A percentile compares a stretch with the other conserved stretches of the same genome.
Evolutionary conservation across 1,140 invertebrate species (phyloP).

Genomic region (Cheumatopsyche charites): DNA sequence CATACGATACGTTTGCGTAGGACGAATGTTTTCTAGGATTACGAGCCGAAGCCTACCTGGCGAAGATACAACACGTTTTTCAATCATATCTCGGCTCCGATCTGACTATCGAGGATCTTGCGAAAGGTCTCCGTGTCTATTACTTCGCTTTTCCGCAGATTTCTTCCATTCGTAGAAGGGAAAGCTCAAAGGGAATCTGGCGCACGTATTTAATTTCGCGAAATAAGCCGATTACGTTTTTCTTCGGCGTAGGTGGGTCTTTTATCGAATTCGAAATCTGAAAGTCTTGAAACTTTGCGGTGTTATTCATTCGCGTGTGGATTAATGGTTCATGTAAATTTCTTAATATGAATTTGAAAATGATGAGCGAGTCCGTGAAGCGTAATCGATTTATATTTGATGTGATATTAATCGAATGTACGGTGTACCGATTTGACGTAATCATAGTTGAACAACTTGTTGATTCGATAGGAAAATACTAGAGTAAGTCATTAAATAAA

Average conservation of each 20-base stretch:
- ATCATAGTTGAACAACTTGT: too few species aligned
- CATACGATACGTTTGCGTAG: not conserved
- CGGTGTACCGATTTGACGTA: too few species aligned
- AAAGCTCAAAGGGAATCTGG: not conserved
- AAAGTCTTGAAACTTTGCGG: too few species aligned
- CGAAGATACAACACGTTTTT: conserved; percentile 17
- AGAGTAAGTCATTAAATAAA: too few species aligned
- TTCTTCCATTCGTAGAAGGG: not conserved
- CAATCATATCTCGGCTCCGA: conserved; percentile 3
- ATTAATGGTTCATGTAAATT: too few species aligned
- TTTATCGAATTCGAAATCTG: too few species aligned
- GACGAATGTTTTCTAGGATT: conserved; percentile 19
- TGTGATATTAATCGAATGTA: too few species aligned
- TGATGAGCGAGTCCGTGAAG: too few species aligned
- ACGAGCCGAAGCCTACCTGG: not conserved
- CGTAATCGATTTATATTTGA: too few species aligned
- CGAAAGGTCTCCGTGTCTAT: not conserved
- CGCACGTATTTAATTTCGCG: not conserved
- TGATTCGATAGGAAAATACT: too few species aligned
- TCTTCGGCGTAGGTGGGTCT: not conserved
- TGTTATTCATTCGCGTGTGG: too few species aligned
- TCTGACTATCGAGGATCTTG: not conserved
- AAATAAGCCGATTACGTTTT: not conserved
- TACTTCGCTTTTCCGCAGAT: not conserved
- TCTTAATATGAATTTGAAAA: too few species aligned